Conservation (phyloP, 2,113 vertebrate species). For the Charina bottae region DNA sequence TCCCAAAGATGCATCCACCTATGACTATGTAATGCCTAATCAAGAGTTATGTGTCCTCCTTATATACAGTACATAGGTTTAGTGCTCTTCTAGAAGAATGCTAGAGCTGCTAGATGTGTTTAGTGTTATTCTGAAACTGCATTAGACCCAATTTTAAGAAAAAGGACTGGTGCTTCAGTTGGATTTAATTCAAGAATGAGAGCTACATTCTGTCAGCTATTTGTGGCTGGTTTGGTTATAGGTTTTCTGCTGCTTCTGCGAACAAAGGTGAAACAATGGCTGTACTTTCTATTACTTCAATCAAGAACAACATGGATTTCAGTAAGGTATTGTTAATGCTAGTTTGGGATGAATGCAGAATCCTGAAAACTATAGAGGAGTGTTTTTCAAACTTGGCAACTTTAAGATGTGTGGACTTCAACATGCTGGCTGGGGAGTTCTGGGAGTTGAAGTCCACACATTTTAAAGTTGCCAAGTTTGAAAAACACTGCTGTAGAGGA, state of each 20-base stretch:
- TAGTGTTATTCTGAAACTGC: neutral
- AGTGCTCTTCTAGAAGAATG: neutral
- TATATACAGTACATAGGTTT: neutral
- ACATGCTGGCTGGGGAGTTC: neutral
- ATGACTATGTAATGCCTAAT: neutral
- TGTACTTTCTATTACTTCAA: neutral
- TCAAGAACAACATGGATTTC: neutral
- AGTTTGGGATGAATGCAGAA: neutral
- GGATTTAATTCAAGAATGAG: neutral
- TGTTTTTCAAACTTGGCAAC: neutral
- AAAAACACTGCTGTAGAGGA: neutral
- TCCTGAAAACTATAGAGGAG: neutral
- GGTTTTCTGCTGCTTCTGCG: neutral
- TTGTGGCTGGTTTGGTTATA: neutral
- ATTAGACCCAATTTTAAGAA: neutral
- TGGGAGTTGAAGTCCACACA: neutral
- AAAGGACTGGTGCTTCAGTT: neutral
- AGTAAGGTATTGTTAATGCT: neutral
- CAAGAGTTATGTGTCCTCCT: neutral
- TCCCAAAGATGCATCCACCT: neutral
- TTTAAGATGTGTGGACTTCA: neutral
- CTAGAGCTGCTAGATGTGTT: neutral
- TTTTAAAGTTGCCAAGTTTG: neutral
- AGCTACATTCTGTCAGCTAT: neutral
- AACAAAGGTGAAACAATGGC: neutral